Conservation (phyloP, 1,140 invertebrate genomes). For the Harpegnathos saltator region DNA sequence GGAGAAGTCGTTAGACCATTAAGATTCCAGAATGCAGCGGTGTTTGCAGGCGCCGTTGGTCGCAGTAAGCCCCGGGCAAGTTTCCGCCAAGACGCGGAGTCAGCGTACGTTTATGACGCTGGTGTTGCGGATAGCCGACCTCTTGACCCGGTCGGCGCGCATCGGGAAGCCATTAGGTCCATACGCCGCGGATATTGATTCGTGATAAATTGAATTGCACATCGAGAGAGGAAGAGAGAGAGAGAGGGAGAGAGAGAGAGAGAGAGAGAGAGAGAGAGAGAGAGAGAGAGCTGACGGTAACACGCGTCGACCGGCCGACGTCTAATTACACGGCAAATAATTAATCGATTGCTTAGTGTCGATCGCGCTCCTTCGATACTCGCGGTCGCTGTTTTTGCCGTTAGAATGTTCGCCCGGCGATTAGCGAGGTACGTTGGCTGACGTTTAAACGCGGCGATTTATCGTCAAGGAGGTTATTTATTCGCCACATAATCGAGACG, state of each 20-base stretch:
- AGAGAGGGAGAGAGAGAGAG: no score
- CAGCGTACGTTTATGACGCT: constrained; percentile 59
- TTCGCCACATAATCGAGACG: neutral
- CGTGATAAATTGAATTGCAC: constrained; percentile 50
- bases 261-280: no score
- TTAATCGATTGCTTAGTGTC: constrained; percentile 44
- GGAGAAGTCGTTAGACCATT: constrained; percentile 53
- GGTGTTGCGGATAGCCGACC: constrained; percentile 51
- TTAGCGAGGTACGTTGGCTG: no score
- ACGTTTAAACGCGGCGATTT: neutral
- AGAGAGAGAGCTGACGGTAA: constrained; percentile 2
- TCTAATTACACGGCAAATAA: constrained; percentile 54
- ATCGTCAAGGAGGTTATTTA: neutral
- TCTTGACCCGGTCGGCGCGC: constrained; percentile 26
- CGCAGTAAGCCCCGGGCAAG: constrained; percentile 37
- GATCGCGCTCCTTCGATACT: constrained; percentile 21
- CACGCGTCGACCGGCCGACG: neutral
- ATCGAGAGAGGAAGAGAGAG: no score
- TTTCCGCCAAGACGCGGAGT: constrained; percentile 53
- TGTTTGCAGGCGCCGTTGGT: constrained; percentile 28
- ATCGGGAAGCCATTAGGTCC: constrained; percentile 45
- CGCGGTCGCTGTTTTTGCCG: constrained; percentile 2
- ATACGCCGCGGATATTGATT: constrained; percentile 52
- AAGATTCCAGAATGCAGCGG: constrained; percentile 51
- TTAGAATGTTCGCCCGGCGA: neutral